These are phyloP conservation scores for Psilopsiagon aurifrons DNA, from an alignment of 2,113 vertebrate genomes.

Conservation along the genomic window DNA sequence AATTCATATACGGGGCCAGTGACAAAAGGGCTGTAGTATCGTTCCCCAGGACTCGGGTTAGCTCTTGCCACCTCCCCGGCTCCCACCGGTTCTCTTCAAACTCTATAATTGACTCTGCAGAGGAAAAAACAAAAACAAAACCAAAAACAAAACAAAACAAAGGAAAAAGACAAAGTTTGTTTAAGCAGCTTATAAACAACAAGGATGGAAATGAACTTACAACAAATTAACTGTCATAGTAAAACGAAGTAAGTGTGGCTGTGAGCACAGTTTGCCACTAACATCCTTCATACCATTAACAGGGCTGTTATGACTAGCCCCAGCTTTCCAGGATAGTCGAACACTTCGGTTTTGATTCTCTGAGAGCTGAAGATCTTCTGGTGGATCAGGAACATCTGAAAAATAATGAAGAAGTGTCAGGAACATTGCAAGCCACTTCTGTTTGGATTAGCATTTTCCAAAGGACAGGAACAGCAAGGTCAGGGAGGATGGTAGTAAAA, in stretches of 20 bases:
- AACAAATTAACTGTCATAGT: not conserved
- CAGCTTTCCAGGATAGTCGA: conserved; percentile 87
- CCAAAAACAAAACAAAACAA: too few relatives aligned
- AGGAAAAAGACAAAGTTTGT: not conserved
- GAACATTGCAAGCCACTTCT: not conserved
- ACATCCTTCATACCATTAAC: conserved; percentile 80
- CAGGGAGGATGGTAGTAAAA: not conserved
- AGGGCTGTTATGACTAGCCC: conserved; percentile 87
- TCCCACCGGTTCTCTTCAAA: conserved; percentile 88
- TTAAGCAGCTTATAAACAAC: not conserved
- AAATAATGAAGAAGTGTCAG: not conserved
- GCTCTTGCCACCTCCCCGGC: conserved; percentile 85
- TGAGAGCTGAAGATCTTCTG: conserved; percentile 83
- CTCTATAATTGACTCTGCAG: conserved; percentile 88
- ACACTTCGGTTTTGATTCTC: conserved; percentile 84
- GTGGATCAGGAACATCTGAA: conserved; percentile 88
- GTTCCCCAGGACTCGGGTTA: conserved; percentile 76
- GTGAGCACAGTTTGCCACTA: not conserved
- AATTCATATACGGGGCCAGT: conserved; percentile 84
- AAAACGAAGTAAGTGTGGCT: not conserved
- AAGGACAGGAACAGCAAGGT: not conserved
- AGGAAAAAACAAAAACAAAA: not conserved
- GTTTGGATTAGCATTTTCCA: not conserved
- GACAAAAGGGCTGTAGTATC: conserved; percentile 74
- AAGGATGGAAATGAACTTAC: not conserved